phyloP scores from a whole-genome alignment of 1,140 invertebrate species.

The Heliconius hewitsoni region DNA sequence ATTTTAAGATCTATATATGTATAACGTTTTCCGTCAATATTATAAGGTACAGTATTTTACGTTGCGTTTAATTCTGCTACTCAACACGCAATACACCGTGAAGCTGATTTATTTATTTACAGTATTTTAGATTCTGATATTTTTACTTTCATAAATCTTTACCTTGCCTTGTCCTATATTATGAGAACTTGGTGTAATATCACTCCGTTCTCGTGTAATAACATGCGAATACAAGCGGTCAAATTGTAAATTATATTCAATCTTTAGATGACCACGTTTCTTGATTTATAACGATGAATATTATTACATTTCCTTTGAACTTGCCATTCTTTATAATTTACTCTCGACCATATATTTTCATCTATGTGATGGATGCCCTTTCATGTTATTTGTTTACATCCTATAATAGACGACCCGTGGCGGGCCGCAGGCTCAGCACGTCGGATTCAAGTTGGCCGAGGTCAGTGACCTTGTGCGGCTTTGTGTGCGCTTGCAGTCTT shows the following conservation, averaged over 20 bases:
- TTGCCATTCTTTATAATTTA: constrained; percentile 4
- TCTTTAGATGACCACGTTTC: neutral
- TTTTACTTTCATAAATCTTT: no score
- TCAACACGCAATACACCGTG: no score
- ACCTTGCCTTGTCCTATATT: no score
- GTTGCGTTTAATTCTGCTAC: no score
- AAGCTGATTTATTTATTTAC: no score
- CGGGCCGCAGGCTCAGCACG: constrained; percentile 18
- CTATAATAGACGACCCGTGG: constrained; percentile 34
- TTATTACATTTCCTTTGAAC: neutral
- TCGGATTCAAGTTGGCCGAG: constrained; percentile 41
- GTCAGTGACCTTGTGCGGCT: constrained; percentile 51
- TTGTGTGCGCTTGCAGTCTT: constrained; percentile 24
- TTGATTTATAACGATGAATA: neutral
- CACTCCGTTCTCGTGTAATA: no score
- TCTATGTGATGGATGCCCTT: constrained; percentile 16
- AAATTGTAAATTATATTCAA: neutral
- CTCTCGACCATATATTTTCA: constrained; percentile 8
- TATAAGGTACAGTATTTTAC: no score
- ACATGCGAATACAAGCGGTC: neutral
- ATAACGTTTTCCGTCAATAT: no score
- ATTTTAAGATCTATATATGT: no score
- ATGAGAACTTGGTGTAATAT: no score
- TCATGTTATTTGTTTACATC: constrained; percentile 34
- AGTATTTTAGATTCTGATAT: no score